These are phyloP conservation scores for Catostylus mosaicus DNA, from an alignment of 30 jellyfish, hydroid and myxozoan genomes.

Conservation along the genomic window DNA sequence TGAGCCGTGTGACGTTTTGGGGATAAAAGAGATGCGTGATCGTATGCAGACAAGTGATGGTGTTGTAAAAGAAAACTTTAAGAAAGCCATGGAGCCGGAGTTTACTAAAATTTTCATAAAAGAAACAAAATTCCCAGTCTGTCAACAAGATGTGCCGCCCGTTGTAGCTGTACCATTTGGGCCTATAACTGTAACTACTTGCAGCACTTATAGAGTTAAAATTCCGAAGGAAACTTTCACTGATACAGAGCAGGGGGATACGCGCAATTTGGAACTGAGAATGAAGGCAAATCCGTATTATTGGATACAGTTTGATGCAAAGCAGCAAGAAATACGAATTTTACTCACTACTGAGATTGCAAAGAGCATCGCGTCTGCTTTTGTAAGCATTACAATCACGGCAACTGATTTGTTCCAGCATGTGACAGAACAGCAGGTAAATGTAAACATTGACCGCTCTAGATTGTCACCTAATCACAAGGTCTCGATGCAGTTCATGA, in stretches of 20 bases:
- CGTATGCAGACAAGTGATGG: constrained; percentile 39
- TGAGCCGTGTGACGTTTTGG: constrained; percentile 78
- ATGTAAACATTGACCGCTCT: constrained; percentile 16
- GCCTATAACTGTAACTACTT: constrained; percentile 66
- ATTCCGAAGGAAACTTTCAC: constrained; percentile 77
- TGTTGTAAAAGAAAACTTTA: constrained; percentile 27
- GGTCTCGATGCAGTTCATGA: constrained; percentile 59
- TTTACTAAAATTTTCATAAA: constrained; percentile 52
- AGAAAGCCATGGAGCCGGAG: constrained; percentile 52
- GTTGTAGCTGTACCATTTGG: constrained; percentile 53
- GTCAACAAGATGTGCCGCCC: constrained; percentile 76
- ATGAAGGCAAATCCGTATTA: constrained; percentile 15
- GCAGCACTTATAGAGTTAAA: constrained; percentile 40
- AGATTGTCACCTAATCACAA: constrained; percentile 40
- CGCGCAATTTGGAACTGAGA: constrained; percentile 61
- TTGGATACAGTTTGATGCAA: constrained; percentile 75
- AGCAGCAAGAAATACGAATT: constrained; percentile 60
- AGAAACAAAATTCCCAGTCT: constrained; percentile 68
- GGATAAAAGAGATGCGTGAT: constrained; percentile 26
- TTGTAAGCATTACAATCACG: constrained; percentile 36
- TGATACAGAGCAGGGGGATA: constrained; percentile 85
- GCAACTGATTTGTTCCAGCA: constrained; percentile 73
- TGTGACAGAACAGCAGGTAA: constrained; percentile 33
- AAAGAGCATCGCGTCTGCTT: neutral
- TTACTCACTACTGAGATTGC: constrained; percentile 66